Evolutionary conservation across 2,888 invertebrate species (phyloP).

Genomic region (Agrypnus murinus): DNA sequence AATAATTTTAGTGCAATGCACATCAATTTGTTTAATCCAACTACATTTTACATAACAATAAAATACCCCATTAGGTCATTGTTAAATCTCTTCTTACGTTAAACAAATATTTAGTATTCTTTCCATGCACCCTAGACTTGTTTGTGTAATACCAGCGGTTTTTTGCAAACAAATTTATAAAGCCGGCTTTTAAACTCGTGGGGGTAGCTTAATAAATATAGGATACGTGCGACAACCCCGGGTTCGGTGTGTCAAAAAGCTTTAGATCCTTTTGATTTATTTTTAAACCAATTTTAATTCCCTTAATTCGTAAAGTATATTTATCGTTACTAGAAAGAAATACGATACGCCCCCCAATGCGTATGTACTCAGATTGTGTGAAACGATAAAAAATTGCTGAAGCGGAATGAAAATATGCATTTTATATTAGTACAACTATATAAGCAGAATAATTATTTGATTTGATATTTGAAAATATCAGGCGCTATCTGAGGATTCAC

Average conservation of each 20-base stretch:
- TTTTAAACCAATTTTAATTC: not conserved
- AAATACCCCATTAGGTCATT: too few species aligned
- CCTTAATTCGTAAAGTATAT: not conserved
- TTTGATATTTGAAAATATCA: too few species aligned
- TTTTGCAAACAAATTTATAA: constrained; percentile 7
- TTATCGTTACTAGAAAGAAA: not conserved
- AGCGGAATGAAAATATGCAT: too few species aligned
- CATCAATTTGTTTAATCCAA: too few species aligned
- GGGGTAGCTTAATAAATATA: not conserved
- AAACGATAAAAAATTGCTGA: too few species aligned
- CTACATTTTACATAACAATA: too few species aligned
- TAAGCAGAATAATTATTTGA: too few species aligned
- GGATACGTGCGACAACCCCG: not conserved
- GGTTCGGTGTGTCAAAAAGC: not conserved
- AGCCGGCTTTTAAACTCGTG: not conserved
- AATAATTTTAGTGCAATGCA: too few species aligned
- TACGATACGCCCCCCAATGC: too few species aligned
- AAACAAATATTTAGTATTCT: not conserved
- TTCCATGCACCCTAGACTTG: not conserved
- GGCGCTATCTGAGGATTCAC: too few species aligned
- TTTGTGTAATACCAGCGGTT: not conserved
- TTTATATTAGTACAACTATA: too few species aligned
- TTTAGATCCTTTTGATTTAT: constrained; percentile 4
- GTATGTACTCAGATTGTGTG: too few species aligned
- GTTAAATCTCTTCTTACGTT: not conserved